phyloP scores from a whole-genome alignment of 2,113 vertebrate species.

The Psittacula cyanocephala region DNA sequence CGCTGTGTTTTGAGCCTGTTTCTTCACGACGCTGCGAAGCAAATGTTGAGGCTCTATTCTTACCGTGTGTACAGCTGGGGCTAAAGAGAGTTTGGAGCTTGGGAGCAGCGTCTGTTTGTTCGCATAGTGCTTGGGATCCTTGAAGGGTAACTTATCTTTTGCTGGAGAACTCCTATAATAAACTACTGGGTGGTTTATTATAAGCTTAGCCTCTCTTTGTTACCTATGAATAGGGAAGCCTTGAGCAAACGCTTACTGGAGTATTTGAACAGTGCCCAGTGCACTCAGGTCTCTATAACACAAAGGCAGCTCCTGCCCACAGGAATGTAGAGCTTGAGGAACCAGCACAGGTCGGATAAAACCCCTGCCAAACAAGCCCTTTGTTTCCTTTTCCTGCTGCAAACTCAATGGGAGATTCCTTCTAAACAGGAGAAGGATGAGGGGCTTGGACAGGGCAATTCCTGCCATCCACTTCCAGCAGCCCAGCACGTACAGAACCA shows the following conservation, averaged over 20 bases:
- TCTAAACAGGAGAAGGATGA: accelerated
- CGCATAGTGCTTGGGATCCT: not conserved
- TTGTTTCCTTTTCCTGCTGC: not conserved
- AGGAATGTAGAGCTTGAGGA: not conserved
- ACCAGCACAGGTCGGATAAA: not conserved
- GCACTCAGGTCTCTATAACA: not conserved
- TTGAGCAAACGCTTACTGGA: not conserved
- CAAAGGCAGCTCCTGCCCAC: not conserved
- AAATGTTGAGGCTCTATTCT: not conserved
- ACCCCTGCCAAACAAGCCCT: not conserved
- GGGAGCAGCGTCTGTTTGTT: not conserved
- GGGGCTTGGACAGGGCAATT: not conserved
- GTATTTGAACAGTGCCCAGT: too few species aligned
- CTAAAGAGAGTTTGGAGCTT: not conserved
- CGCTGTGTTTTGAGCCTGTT: not conserved
- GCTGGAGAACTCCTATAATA: not conserved
- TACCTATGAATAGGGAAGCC: not conserved
- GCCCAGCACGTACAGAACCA: too few species aligned
- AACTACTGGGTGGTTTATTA: not conserved
- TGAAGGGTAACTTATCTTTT: not conserved
- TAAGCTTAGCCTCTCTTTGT: not conserved
- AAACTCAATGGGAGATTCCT: too few species aligned
- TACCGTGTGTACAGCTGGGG: not conserved
- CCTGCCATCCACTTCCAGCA: not conserved
- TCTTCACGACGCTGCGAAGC: not conserved